These are phyloP conservation scores for Grapholita molesta DNA, from an alignment of 1,140 invertebrate genomes.

Conservation along the genomic window DNA sequence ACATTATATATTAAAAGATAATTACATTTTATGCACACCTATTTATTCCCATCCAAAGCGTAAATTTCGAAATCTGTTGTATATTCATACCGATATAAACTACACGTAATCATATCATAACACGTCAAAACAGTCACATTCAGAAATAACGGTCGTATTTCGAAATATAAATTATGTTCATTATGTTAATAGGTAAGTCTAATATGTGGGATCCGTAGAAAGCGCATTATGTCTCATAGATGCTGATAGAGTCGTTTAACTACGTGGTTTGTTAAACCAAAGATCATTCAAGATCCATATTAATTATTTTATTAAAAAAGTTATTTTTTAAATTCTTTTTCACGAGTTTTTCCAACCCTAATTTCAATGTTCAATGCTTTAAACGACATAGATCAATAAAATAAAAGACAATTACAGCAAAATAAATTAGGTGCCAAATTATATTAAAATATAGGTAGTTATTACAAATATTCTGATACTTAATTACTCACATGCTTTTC, in stretches of 20 bases:
- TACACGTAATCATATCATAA: slow-evolving; percentile 56
- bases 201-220: slow-evolving; percentile 27
- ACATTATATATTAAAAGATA: not conserved
- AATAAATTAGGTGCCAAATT: too few species aligned
- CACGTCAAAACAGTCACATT: slow-evolving; percentile 59
- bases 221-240: slow-evolving; percentile 30
- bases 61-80: not conserved
- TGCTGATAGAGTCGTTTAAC: slow-evolving; percentile 31
- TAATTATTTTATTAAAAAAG: too few species aligned
- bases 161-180: slow-evolving; percentile 36
- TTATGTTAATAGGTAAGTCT: slow-evolving; percentile 46
- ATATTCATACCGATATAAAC: slow-evolving; percentile 28
- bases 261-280: slow-evolving; percentile 32
- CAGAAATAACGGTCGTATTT: slow-evolving; percentile 45
- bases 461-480: too few species aligned
- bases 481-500: too few species aligned
- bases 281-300: slow-evolving; percentile 35
- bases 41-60: not conserved
- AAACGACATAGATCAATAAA: too few species aligned
- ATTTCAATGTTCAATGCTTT: too few species aligned
- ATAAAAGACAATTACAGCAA: too few species aligned
- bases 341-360: too few species aligned
- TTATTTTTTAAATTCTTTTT: too few species aligned
- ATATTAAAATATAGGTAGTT: too few species aligned
- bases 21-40: not conserved